Evolutionary conservation across 2,888 invertebrate genomes (phyloP).

Genomic region (Dyspetes luteomarginatus): DNA sequence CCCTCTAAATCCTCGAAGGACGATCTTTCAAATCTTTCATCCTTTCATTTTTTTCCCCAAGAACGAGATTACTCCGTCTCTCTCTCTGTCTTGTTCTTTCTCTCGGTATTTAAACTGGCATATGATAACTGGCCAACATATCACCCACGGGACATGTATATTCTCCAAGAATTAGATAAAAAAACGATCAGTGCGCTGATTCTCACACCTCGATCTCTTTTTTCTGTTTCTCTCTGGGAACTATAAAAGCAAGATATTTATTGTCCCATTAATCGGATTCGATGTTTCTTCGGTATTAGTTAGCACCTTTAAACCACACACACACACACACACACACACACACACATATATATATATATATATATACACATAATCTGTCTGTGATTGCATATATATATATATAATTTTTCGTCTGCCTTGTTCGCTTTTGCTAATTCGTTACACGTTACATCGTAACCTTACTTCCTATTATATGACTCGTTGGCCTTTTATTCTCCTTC

Average conservation of each 20-base stretch:
- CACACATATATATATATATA: background rate
- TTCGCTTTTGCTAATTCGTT: constrained; percentile 35
- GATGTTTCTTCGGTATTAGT: constrained; percentile 29
- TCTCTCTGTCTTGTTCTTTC: constrained; percentile 2
- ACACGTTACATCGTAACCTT: constrained; percentile 45
- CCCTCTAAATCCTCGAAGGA: constrained; percentile 25
- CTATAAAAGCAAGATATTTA: constrained; percentile 60
- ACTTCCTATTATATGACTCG: constrained; percentile 27
- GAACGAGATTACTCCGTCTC: constrained; percentile 52
- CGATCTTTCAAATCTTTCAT: constrained; percentile 51
- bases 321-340: background rate
- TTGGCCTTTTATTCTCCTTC: constrained; percentile 15
- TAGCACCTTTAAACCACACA: background rate
- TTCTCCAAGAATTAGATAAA: constrained; percentile 53
- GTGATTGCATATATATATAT: background rate
- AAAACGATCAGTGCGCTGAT: constrained; percentile 31
- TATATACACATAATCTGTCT: background rate
- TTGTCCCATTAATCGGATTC: constrained; percentile 63
- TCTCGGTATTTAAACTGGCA: constrained; percentile 45
- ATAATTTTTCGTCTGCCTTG: background rate
- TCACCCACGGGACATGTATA: constrained; percentile 40
- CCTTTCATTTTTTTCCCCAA: constrained; percentile 54
- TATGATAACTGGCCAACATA: constrained; percentile 57
- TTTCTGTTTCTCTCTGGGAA: background rate
- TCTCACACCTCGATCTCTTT: background rate